Percentiles rank a stretch among this genome's conserved stretches.
These are phyloP conservation scores for Anarsia innoxiella DNA, from an alignment of 2,888 invertebrate genomes.

Conservation along the genomic window DNA sequence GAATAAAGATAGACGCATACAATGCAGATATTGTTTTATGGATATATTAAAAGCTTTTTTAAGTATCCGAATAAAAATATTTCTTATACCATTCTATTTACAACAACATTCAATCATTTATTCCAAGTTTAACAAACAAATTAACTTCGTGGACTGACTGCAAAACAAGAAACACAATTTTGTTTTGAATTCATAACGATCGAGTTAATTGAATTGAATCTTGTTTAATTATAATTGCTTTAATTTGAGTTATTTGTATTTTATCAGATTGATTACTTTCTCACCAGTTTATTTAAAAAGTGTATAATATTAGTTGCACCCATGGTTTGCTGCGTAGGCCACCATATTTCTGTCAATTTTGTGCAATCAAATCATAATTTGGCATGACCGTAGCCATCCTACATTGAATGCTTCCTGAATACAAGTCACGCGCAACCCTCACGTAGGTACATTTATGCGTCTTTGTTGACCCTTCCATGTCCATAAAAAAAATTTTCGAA, in stretches of 20 bases:
- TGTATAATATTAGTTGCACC: no score
- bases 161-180: neutral
- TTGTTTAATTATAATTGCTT: no score
- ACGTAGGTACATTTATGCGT: slow-evolving; percentile 23
- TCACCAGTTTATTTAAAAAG: no score
- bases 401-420: slow-evolving; percentile 15
- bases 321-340: no score
- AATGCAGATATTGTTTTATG: no score
- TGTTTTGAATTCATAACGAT: neutral
- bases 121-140: slow-evolving; percentile 1
- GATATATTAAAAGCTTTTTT: no score
- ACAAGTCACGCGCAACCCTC: slow-evolving; percentile 22
- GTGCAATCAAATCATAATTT: slow-evolving; percentile 17
- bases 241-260: no score
- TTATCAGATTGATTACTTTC: no score
- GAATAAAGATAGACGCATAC: no score
- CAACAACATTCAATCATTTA: neutral
- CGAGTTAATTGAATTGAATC: no score
- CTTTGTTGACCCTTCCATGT: slow-evolving; percentile 27
- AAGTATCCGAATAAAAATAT: no score
- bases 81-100: no score
- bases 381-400: slow-evolving; percentile 5
- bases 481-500: slow-evolving; percentile 36
- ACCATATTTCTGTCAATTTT: slow-evolving; percentile 4
- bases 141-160: neutral